Conservation (phyloP, 2,888 invertebrate species). For the Branchipolynoe longqiensis region DNA sequence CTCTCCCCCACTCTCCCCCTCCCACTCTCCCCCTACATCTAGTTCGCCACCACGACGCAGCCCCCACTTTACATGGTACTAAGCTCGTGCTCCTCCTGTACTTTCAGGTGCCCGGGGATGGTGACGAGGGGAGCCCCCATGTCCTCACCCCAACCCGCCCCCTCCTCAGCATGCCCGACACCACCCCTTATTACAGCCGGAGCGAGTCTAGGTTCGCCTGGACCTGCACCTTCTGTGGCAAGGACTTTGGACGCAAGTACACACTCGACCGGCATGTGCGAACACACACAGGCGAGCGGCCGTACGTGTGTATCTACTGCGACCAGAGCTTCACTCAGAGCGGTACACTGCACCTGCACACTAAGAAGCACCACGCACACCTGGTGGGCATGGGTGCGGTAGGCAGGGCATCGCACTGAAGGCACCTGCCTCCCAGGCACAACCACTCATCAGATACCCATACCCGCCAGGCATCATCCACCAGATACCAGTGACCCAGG, state of each 20-base stretch:
- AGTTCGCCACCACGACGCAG: too few species aligned
- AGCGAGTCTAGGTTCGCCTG: background rate
- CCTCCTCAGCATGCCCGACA: background rate
- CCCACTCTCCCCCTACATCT: too few species aligned
- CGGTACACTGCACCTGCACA: conserved; percentile 20
- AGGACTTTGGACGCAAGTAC: background rate
- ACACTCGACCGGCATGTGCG: conserved; percentile 23
- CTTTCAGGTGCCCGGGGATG: background rate
- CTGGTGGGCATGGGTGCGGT: too few species aligned
- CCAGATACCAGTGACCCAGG: too few species aligned
- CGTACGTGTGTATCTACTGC: conserved; percentile 12
- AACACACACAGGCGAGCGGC: conserved; percentile 33
- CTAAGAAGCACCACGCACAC: background rate
- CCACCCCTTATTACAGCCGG: background rate
- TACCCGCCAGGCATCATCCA: too few species aligned
- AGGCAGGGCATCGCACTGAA: too few species aligned
- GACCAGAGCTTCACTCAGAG: conserved; percentile 37
- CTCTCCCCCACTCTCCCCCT: too few species aligned
- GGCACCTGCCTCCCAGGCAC: too few species aligned
- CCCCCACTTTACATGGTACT: too few species aligned
- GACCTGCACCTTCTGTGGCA: conserved; percentile 10
- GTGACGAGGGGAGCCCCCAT: background rate
- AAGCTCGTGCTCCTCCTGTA: conserved; percentile 29
- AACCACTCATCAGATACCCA: too few species aligned
- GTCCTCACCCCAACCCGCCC: background rate